Conservation (phyloP, 2,113 vertebrate species). For the Pelecanus crispus region DNA sequence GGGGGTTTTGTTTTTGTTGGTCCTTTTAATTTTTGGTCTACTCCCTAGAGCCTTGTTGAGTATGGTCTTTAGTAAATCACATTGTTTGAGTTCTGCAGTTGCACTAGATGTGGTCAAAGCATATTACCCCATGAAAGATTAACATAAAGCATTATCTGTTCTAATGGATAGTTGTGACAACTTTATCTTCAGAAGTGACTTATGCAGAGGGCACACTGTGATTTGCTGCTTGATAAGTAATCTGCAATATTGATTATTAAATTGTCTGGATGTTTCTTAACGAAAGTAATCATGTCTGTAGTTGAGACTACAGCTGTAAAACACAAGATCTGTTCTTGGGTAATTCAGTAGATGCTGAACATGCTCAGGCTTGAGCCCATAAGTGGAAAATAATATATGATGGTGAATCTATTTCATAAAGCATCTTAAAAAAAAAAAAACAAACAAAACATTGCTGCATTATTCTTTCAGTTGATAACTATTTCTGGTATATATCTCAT, state of each 20-base stretch:
- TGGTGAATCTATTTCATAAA: conserved; percentile 4
- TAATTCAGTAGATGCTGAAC: neutral
- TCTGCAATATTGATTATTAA: conserved; percentile 17
- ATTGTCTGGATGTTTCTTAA: conserved; percentile 6
- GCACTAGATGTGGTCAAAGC: neutral
- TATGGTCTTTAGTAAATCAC: neutral
- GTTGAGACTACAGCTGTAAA: conserved; percentile 42
- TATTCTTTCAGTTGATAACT: conserved; percentile 12
- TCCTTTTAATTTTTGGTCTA: neutral
- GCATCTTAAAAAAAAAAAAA: neutral
- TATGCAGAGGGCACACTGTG: neutral
- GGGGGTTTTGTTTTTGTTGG: neutral
- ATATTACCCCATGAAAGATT: neutral
- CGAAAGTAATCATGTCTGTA: conserved; percentile 35
- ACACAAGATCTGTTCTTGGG: neutral
- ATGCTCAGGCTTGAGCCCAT: neutral
- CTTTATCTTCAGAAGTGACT: neutral
- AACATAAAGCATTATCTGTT: neutral
- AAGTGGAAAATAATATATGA: neutral
- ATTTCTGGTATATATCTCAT: conserved; percentile 23
- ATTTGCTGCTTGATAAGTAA: neutral
- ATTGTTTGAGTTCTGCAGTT: neutral
- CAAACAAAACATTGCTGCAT: neutral
- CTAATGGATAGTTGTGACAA: neutral
- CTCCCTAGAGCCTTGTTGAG: neutral